Conservation (phyloP, 2,113 vertebrate species). For the Pyrgilauda ruficollis region DNA sequence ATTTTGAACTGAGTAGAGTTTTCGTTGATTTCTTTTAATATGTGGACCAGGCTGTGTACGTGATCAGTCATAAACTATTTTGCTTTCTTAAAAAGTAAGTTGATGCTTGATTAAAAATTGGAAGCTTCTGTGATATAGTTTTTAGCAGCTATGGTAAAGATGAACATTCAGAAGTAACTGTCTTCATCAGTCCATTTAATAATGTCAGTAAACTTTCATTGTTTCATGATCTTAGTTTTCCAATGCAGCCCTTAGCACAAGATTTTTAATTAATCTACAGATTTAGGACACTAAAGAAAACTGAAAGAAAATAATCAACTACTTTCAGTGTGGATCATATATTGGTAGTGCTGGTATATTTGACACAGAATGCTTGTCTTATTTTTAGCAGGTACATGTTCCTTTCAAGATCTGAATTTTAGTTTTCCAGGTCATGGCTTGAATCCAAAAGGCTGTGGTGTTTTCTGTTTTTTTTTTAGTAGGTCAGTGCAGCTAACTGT, state of each 20-base stretch:
- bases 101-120: not conserved
- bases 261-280: not conserved
- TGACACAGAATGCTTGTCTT: not conserved
- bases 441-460: not conserved
- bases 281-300: not conserved
- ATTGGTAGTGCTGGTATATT: not conserved
- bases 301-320: not conserved
- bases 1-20: not conserved
- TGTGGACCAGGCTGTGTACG: not conserved
- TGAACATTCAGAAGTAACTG: not conserved
- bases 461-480: not conserved
- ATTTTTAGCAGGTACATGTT: not conserved
- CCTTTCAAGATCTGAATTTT: not conserved
- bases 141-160: not conserved
- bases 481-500: not conserved
- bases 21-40: not conserved
- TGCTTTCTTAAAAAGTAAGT: not conserved
- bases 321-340: not conserved
- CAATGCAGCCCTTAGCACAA: not conserved
- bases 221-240: not conserved
- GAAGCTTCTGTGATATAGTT: not conserved
- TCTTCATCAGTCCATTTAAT: not conserved
- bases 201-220: not conserved
- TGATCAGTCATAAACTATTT: not conserved
- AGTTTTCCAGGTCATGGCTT: not conserved